phyloP scores from a whole-genome alignment of 2,113 vertebrate species.

The Diadophis punctatus region DNA sequence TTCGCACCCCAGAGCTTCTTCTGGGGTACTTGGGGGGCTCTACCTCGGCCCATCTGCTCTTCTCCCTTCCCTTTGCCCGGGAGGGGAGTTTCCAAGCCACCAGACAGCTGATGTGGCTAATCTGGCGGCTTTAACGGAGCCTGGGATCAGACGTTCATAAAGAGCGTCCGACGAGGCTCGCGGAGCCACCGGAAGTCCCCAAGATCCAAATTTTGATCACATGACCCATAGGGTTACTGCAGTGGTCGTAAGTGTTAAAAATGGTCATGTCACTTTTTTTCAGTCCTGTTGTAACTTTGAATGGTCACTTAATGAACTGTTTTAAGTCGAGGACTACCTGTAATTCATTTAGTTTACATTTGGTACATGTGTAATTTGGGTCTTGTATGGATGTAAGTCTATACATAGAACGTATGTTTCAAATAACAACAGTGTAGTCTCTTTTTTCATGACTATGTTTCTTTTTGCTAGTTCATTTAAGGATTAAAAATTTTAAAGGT shows the following conservation, averaged over 20 bases:
- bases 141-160: too few relatives aligned
- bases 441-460: neutral
- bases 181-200: too few relatives aligned
- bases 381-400: neutral
- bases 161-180: too few relatives aligned
- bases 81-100: too few relatives aligned
- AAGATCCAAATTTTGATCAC: neutral
- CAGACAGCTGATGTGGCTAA: too few relatives aligned
- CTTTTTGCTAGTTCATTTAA: neutral
- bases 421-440: neutral
- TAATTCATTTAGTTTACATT: neutral
- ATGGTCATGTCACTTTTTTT: neutral
- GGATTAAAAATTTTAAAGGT: neutral
- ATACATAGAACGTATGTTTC: neutral
- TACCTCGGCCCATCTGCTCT: too few relatives aligned
- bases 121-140: too few relatives aligned
- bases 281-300: neutral
- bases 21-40: too few relatives aligned
- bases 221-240: neutral
- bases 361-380: neutral
- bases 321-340: neutral
- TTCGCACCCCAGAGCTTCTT: too few relatives aligned
- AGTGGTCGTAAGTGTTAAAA: neutral
- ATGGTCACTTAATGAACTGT: neutral
- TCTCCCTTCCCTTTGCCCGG: too few relatives aligned